Evolutionary conservation across 2,797 vertebrate species (phyloP), one percentile per base, ranked within the genome.

Genomic region (Sparidentex hasta): DNA sequence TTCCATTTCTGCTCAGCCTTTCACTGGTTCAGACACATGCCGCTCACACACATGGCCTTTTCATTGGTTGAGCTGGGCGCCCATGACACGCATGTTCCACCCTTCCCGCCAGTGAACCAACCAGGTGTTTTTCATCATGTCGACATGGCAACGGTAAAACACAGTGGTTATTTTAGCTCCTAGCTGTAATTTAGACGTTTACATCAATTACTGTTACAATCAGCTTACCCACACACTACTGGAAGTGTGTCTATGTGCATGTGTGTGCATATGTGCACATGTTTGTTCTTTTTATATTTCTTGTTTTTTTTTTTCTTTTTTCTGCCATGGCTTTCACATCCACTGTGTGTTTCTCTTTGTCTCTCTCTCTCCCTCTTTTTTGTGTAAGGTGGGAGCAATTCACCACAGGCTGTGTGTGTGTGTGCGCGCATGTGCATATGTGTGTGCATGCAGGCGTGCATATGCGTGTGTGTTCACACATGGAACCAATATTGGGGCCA

Each of bases 151-250:
- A 94, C 93, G 85, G 74, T 93, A 87, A 94, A 94, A 94, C 91
- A 94, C 93, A 71, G 93, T 84, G 92, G 93, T 94, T 92, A 93
- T 93, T 94, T 94, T 93, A 94, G 93, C 93, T 94, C 86, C 93
- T 94, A 92, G 90, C 92, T 93, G 93, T 94, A 94, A 94, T 94
- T 94, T 94, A 94, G 91, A 93, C 93, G 91, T 94, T 94, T 94
- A 94, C 93, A 94, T 94, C 93, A 94, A 94, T 94, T 94, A 94
- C 91, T 89, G 91, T 94, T 94, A 93, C 91, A 93, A 94, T 93
- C 92, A 92, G 76, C 91, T 90, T 82, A 76, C 89, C 82, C 85
- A 77, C 75, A 86, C 80, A 91, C 86, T 73, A 75, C 87, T 87
- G 76, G 67, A 59, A 79, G 71, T 64, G 65, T 80, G 58, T 71